These are phyloP conservation scores for Geotrupes spiniger DNA, from an alignment of 2,888 invertebrate genomes.

Conservation along the genomic window DNA sequence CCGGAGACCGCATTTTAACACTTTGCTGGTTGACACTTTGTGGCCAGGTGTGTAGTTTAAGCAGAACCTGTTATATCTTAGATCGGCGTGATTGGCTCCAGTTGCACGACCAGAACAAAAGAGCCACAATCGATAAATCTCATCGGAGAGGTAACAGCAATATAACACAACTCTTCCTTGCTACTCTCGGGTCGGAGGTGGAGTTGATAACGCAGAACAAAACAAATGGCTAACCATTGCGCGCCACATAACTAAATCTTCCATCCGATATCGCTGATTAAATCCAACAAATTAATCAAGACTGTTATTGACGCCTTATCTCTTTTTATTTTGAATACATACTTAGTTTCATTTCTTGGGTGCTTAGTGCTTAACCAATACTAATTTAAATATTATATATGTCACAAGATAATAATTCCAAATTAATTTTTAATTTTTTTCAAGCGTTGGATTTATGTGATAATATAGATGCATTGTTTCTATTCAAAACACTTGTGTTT, in stretches of 20 bases:
- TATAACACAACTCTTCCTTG: conserved; percentile 31
- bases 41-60: conserved; percentile 26
- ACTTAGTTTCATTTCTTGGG: no score
- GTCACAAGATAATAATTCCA: no score
- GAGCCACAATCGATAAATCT: conserved; percentile 20
- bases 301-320: no score
- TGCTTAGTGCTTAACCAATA: no score
- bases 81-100: conserved; percentile 33
- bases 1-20: conserved; percentile 23
- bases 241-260: conserved; percentile 33
- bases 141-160: conserved; percentile 34
- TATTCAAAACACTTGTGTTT: no score
- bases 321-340: no score
- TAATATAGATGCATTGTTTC: no score
- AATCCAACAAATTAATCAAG: conserved; percentile 21
- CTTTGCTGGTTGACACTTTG: conserved; percentile 29
- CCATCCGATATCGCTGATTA: conserved; percentile 27
- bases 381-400: no score
- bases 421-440: no score
- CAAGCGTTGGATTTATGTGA: no score
- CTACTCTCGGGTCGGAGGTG: conserved; percentile 28
- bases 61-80: conserved; percentile 32
- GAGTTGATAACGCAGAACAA: conserved; percentile 34
- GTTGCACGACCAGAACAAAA: conserved; percentile 33
- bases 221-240: conserved; percentile 33